Evolutionary conservation across 1,140 invertebrate species (phyloP).

Genomic region (Holcopasites calliopsidis): DNA sequence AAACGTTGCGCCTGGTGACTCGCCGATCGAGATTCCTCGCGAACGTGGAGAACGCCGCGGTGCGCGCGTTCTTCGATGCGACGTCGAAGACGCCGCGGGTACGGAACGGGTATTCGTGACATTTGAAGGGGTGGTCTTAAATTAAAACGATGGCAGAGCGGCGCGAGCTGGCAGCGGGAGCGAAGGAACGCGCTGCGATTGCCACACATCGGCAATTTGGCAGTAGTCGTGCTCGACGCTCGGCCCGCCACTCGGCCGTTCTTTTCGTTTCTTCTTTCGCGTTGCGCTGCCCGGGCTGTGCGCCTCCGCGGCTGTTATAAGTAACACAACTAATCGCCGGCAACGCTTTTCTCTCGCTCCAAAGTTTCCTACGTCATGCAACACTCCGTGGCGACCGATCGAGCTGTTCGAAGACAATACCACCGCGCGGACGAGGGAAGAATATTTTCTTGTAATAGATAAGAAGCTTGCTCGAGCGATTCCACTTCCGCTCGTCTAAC

Average conservation of each 20-base stretch:
- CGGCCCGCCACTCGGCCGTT: neutral
- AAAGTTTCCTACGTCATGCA: too few species aligned
- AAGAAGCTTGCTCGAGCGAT: neutral
- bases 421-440: neutral
- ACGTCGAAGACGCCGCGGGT: constrained; percentile 56
- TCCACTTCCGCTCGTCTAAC: constrained; percentile 13
- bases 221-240: constrained; percentile 46
- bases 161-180: constrained; percentile 61
- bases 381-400: neutral
- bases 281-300: neutral
- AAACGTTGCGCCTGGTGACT: too few species aligned
- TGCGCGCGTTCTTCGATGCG: constrained; percentile 66
- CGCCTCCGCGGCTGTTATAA: too few species aligned
- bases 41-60: constrained; percentile 11
- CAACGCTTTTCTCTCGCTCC: too few species aligned
- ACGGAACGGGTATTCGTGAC: constrained; percentile 75
- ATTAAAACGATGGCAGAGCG: constrained; percentile 70
- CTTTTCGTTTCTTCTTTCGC: neutral
- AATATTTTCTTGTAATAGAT: neutral
- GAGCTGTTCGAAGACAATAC: neutral
- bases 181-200: constrained; percentile 69
- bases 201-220: constrained; percentile 72
- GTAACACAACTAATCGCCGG: constrained; percentile 42
- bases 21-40: neutral
- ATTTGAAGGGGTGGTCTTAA: constrained; percentile 76